Base-by-base conservation (phyloP, 2,888 invertebrate species). In the Yponomeuta malinellus region DNA sequence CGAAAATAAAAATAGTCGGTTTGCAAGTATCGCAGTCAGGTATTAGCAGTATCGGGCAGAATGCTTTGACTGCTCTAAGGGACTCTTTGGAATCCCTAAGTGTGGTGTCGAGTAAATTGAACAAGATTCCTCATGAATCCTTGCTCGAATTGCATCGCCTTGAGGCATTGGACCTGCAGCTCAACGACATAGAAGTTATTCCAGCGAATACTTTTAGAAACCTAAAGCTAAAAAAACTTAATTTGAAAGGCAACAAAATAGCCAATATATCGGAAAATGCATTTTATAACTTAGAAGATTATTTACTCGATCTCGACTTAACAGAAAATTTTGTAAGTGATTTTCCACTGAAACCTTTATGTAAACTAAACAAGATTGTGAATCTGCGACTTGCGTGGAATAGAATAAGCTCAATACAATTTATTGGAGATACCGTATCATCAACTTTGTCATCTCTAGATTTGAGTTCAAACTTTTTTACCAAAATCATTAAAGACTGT, bases 151-250 rank as follows among this genome's bases (percentile, higher is more conserved):
- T 97, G 78, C 90, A 94, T 74, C 95, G 95, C 80, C 90, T 97
- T 69, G 95, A 95, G 74, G 94, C 95, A 43, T 92, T 97, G 73
- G 97, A 97, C 86, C 94, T 97, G 77, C 97, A 98, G 84, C 95
- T 96, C 73, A 98, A 98, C 85, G 95, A 96, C 81, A 97, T 98
- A 79, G 94, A 94, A 77, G 95, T 96, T 75, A 93, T 98, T 73
- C 95, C 96, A 73, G 95, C 96, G 77, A 97, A 97, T 80, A 96
- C 96, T 78, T 98, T 98, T 84, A 95, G 95, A 82, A 96, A 96
- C 2, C 90, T 98, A 68, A 95, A 95, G 77, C 89, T 98, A 72
- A 95, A 95, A 79, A 96, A 96, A 85, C 88, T 96, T 59, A 97
- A 96, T 84, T 93, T 98, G 76, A 97, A 97, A 84, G 96, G 96